phyloP scores from a whole-genome alignment of 2,113 vertebrate genomes.

The Notarius lentiginosus region DNA sequence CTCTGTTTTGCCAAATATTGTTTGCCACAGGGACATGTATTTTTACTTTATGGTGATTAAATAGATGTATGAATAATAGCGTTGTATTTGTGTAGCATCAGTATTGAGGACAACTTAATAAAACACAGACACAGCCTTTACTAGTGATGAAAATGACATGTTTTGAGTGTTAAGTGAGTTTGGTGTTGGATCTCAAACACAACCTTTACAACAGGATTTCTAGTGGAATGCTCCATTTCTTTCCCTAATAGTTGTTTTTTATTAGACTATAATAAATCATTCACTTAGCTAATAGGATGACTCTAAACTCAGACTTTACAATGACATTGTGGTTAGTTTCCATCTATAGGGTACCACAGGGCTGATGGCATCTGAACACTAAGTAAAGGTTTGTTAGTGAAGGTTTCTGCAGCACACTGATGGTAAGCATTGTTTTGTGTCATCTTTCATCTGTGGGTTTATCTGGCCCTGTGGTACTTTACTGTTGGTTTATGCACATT shows the following conservation, averaged over 20 bases:
- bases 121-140: conserved; percentile 47
- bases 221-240: neutral
- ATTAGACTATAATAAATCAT: neutral
- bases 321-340: neutral
- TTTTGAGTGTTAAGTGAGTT: conserved; percentile 25
- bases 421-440: neutral
- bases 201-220: neutral
- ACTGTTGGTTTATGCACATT: conserved; percentile 30
- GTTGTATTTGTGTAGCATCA: conserved; percentile 53
- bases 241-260: neutral
- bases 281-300: neutral
- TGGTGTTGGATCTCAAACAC: conserved; percentile 25
- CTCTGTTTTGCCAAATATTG: conserved; percentile 67
- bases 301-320: neutral
- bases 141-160: conserved; percentile 38
- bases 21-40: conserved; percentile 60
- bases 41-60: conserved; percentile 52
- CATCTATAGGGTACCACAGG: neutral
- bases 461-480: neutral
- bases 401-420: neutral
- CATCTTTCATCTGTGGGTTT: neutral
- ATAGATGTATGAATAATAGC: conserved; percentile 50
- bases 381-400: neutral
- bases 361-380: neutral
- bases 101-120: conserved; percentile 46